phyloP scores from a whole-genome alignment of 2,113 vertebrate species.

The Urocolius indicus region DNA sequence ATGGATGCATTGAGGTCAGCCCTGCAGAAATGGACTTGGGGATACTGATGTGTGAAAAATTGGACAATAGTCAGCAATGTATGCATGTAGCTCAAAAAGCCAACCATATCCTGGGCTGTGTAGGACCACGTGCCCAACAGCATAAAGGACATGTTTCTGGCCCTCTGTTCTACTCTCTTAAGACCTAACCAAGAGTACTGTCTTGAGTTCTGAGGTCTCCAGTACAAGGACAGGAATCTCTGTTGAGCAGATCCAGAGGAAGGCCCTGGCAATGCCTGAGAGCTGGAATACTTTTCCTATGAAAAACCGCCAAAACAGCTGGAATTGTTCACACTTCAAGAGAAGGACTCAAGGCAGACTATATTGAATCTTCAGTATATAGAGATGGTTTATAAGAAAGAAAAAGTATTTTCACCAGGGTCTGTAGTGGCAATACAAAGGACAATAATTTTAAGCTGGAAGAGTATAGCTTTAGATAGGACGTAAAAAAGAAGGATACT shows the following conservation, averaged over 20 bases:
- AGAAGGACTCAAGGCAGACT: fast-evolving
- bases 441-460: background rate
- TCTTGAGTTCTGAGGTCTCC: background rate
- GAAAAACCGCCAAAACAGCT: background rate
- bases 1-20: background rate
- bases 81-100: fast-evolving
- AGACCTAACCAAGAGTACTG: background rate
- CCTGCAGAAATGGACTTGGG: background rate
- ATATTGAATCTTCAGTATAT: background rate
- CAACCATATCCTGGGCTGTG: fast-evolving
- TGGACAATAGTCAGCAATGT: fast-evolving
- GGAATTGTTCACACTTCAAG: background rate
- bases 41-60: background rate
- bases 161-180: background rate
- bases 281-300: background rate
- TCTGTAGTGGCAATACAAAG: background rate
- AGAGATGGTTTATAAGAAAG: background rate
- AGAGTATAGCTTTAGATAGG: background rate
- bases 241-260: fast-evolving
- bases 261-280: background rate
- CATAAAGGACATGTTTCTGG: fast-evolving
- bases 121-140: fast-evolving
- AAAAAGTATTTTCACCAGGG: background rate
- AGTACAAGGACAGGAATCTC: background rate
- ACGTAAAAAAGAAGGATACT: background rate